Percentiles rank a stretch among this genome's conserved stretches.
Evolutionary conservation across 2,888 invertebrate genomes (phyloP).

Genomic region (Eupithecia insigniata): DNA sequence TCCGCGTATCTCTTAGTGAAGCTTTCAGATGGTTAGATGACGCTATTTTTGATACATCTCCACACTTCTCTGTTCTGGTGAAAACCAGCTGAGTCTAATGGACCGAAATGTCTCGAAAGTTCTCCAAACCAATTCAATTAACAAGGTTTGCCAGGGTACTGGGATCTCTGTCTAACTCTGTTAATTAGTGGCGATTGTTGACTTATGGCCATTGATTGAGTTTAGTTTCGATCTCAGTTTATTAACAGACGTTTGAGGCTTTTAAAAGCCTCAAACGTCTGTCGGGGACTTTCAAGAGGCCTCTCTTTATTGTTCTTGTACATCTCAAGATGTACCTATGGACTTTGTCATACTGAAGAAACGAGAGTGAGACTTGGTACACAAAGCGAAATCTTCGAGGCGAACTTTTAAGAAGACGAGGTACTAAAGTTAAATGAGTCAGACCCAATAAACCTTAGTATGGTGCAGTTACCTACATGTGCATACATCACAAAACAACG

Average conservation of each 20-base stretch:
- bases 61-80: not conserved
- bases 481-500: not conserved
- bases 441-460: not conserved
- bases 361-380: too few species aligned
- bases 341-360: not conserved
- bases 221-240: not conserved
- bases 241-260: not conserved
- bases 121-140: conserved; percentile 7
- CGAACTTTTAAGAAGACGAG: too few species aligned
- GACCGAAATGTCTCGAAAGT: conserved; percentile 1
- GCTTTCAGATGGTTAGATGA: not conserved
- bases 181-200: not conserved
- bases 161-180: not conserved
- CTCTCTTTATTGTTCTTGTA: not conserved
- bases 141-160: not conserved
- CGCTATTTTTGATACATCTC: not conserved
- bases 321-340: not conserved
- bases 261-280: not conserved
- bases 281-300: not conserved
- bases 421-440: not conserved
- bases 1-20: too few species aligned
- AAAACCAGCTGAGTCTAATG: not conserved
- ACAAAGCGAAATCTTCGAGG: too few species aligned
- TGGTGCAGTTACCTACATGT: not conserved
- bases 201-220: not conserved